Evolutionary conservation across 2,888 invertebrate genomes (phyloP).

Genomic region (Nasonovia ribisnigri): DNA sequence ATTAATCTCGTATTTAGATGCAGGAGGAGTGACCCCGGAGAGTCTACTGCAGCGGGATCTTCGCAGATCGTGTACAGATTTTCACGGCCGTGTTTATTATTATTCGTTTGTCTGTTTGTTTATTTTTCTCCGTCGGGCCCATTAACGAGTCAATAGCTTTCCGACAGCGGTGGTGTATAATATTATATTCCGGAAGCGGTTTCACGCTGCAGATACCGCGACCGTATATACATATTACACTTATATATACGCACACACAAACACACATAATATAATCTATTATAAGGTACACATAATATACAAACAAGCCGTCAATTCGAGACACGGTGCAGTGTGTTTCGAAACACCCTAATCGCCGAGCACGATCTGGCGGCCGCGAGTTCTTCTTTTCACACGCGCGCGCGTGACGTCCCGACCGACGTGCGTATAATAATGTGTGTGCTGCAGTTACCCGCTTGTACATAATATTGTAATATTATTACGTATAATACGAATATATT

Average conservation of each 20-base stretch:
- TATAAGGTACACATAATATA: not conserved
- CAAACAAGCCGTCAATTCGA: slow-evolving; percentile 29
- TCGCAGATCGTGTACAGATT: not conserved
- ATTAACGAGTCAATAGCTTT: not conserved
- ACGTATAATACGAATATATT: not conserved
- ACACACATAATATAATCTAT: not conserved
- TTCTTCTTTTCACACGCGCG: slow-evolving; percentile 41
- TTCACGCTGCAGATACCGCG: not conserved
- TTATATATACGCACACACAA: not conserved
- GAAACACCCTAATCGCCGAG: slow-evolving; percentile 40
- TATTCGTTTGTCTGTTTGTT: not conserved
- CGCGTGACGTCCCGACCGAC: not conserved
- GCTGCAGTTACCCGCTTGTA: not conserved
- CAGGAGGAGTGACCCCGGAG: not conserved
- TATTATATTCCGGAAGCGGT: slow-evolving; percentile 36
- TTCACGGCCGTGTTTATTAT: not conserved
- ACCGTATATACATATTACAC: not conserved
- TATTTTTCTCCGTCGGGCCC: not conserved
- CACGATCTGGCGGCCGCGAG: slow-evolving; percentile 21
- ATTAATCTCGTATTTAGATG: no score
- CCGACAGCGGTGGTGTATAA: not conserved
- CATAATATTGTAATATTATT: not conserved
- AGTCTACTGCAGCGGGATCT: not conserved
- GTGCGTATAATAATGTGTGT: not conserved
- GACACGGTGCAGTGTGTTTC: not conserved